Evolutionary conservation across 23 tunicate genomes (phyloP), one percentile per base, ranked within the genome.

Genomic region (Ascidia mentula): DNA sequence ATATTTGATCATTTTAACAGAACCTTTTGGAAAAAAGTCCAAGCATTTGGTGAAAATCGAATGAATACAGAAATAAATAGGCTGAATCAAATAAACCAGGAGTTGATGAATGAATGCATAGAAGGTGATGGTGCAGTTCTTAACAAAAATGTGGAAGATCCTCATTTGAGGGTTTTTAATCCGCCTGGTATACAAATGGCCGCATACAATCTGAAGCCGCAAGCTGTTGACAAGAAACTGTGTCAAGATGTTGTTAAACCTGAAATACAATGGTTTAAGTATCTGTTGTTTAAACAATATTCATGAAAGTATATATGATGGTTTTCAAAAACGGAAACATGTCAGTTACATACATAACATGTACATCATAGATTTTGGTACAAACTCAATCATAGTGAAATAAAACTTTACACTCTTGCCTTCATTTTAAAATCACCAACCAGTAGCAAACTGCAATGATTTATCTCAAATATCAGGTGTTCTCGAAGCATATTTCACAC

Each of bases 1-100:
- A 60, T 91, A 31, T 91, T 70, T 34, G 74, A 77, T 1, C 72
- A 72, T 40, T 91, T 91, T 37, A 91, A 91, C 78, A 34, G 40
- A 37, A 85, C 90, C 1, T 91, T 91, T 82, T 91, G 97, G 97
- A 77, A 77, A 35, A 81, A 75, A 38, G 97, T 91, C 1, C 76
- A 81, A 38, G 80, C 59, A 33, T 91, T 75, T 45, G 97, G 97
- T 6, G 12, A 36, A 7, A 86, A 91, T 18, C 77, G 73, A 77
- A 91, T 91, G 97, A 0, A 82, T 12, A n/a, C 18, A 32, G 82
- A 91, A 32, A 39, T 86, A 6, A 78, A 81, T 20, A 38, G 69
- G 53, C 70, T 91, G 33, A 72, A 46, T 17, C n/a, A 76, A 73
- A 26, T 86, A 59, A 91, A 86, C 78, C 40, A 28, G 22, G 73